phyloP scores from a whole-genome alignment of 2,888 invertebrate genomes.

The Chesias legatella region DNA sequence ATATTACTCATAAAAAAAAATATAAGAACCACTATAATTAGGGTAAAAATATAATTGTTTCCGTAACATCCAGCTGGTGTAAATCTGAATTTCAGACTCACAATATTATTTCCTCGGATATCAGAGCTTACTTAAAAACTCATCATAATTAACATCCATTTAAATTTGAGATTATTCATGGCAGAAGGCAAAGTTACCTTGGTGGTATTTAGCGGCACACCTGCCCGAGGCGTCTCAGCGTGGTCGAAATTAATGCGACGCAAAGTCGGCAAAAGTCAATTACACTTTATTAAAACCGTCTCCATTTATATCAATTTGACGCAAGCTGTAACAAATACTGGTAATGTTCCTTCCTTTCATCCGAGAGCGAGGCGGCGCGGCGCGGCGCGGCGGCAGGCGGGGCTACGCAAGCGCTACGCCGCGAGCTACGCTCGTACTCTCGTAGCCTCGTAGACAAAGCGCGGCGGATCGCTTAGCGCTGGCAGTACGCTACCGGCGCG shows the following conservation, averaged over 20 bases:
- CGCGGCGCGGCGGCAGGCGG: constrained; percentile 54
- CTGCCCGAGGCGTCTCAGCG: constrained; percentile 76
- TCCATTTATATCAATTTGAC: constrained; percentile 81
- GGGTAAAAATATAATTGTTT: neutral
- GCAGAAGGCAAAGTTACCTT: constrained; percentile 64
- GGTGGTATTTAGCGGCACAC: constrained; percentile 73
- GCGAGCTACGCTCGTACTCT: constrained; percentile 28
- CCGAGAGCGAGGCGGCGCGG: constrained; percentile 66
- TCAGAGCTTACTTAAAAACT: constrained; percentile 61
- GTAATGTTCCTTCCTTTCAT: constrained; percentile 78
- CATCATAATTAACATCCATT: constrained; percentile 75
- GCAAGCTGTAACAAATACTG: constrained; percentile 81
- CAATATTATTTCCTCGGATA: constrained; percentile 45
- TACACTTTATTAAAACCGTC: constrained; percentile 81
- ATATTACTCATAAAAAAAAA: too few relatives aligned
- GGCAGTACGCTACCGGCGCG: constrained; percentile 53
- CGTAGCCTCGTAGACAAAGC: constrained; percentile 47
- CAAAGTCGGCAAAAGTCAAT: constrained; percentile 80
- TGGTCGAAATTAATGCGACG: constrained; percentile 79
- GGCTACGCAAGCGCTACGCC: constrained; percentile 73
- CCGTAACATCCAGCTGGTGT: constrained; percentile 1
- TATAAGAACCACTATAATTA: too few relatives aligned
- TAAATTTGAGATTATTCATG: constrained; percentile 74
- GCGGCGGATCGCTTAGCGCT: constrained; percentile 47
- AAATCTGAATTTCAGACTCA: constrained; percentile 33